Percentiles rank a stretch among this genome's conserved stretches.
phyloP scores from a whole-genome alignment of 2,888 invertebrate genomes.

The Stenchaetothrips biformis region DNA sequence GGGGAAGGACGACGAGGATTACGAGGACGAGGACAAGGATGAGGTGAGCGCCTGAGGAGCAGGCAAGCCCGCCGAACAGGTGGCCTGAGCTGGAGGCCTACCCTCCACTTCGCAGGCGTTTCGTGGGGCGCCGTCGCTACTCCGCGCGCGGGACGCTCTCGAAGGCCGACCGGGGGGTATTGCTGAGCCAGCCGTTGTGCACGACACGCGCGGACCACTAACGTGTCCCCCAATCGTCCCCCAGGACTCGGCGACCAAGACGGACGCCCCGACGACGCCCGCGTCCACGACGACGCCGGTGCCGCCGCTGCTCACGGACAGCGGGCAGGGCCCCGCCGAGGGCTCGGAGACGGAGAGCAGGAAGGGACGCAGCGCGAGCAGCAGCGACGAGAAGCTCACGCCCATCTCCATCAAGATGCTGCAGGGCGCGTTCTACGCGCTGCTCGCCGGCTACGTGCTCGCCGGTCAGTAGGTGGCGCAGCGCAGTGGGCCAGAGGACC shows the following conservation, averaged over 20 bases:
- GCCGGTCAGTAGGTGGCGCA: constrained; percentile 50
- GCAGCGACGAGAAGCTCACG: constrained; percentile 46
- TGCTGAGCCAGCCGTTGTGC: no score
- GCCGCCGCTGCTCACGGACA: constrained; percentile 28
- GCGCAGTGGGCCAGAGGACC: no score
- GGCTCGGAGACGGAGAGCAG: constrained; percentile 32
- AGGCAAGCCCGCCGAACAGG: no score
- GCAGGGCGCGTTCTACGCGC: constrained; percentile 66
- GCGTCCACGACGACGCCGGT: constrained; percentile 32
- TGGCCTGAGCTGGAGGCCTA: no score
- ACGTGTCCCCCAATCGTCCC: no score
- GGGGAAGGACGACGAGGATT: neutral
- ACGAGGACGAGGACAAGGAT: neutral
- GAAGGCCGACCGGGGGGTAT: no score
- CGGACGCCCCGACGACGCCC: constrained; percentile 32
- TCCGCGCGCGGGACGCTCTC: no score
- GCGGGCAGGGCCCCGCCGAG: constrained; percentile 36
- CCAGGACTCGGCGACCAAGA: constrained; percentile 32
- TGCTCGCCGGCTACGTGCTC: constrained; percentile 58
- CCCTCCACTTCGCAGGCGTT: no score
- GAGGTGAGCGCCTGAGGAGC: no score
- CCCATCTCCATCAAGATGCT: constrained; percentile 67
- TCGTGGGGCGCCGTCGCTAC: no score
- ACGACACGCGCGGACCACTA: no score
- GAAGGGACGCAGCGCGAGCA: constrained; percentile 17